A percentile compares a stretch with the other conserved stretches of the same genome.
These are phyloP conservation scores for Ephydatia muelleri DNA, from an alignment of 37 sponge, comb jelly and placozoan genomes.

Conservation along the genomic window DNA sequence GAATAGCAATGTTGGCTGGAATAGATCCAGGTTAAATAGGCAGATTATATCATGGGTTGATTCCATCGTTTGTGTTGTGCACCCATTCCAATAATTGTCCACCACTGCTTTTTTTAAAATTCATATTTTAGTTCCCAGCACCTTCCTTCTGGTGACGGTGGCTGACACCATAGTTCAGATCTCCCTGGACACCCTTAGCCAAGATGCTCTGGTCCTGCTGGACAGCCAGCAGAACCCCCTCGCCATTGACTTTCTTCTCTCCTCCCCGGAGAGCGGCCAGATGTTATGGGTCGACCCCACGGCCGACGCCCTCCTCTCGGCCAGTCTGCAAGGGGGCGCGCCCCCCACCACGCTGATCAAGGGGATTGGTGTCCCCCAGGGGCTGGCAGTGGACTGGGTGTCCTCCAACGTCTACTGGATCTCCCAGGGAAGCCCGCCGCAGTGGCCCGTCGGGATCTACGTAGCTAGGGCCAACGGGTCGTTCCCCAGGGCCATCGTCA, in stretches of 20 bases:
- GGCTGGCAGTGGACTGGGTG: constrained; percentile 82
- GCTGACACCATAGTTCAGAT: constrained; percentile 35
- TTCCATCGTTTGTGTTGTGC: too few relatives aligned
- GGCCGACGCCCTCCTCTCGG: too few relatives aligned
- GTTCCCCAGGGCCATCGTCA: not conserved
- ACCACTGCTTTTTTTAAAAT: too few relatives aligned
- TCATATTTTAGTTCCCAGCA: constrained; percentile 7
- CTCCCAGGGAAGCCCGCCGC: not conserved
- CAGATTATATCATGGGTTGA: too few relatives aligned
- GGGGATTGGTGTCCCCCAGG: not conserved
- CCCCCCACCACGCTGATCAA: not conserved
- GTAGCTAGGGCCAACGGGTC: constrained; percentile 5
- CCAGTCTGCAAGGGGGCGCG: not conserved
- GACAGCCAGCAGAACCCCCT: constrained; percentile 12
- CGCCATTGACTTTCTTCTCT: constrained; percentile 31
- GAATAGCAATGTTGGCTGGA: too few relatives aligned
- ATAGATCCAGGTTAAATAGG: too few relatives aligned
- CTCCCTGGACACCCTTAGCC: constrained; percentile 28
- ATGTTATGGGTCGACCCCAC: constrained; percentile 23
- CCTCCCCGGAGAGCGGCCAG: constrained; percentile 1
- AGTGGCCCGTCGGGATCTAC: not conserved
- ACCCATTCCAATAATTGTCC: too few relatives aligned
- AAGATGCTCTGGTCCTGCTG: constrained; percentile 2
- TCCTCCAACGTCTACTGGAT: constrained; percentile 67
- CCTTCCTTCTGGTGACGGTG: constrained; percentile 29